Evolutionary conservation across 2,113 vertebrate genomes (phyloP).

Genomic region (Sciurus niger): DNA sequence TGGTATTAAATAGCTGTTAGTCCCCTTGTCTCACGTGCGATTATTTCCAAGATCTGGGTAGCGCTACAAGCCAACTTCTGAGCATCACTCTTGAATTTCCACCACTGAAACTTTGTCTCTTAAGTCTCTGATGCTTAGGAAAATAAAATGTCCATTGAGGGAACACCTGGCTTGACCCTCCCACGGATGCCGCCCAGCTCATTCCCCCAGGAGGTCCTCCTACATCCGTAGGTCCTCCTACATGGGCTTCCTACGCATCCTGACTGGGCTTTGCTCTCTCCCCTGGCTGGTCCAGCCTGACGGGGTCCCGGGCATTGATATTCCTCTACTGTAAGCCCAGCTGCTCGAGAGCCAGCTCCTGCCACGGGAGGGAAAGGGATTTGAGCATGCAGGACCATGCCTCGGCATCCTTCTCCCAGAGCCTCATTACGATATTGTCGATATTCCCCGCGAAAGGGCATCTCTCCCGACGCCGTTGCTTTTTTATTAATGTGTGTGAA

Average conservation of each 20-base stretch:
- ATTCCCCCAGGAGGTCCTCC: neutral
- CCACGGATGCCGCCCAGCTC: neutral
- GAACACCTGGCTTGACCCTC: neutral
- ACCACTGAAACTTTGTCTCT: neutral
- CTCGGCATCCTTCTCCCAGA: conserved; percentile 73
- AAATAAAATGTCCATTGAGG: neutral
- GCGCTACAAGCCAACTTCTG: neutral
- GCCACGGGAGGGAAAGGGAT: conserved; percentile 45
- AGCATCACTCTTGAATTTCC: neutral
- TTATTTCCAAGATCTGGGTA: neutral
- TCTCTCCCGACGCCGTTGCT: conserved; percentile 88
- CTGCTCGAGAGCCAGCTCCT: conserved; percentile 75
- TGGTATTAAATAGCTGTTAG: neutral
- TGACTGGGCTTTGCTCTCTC: neutral
- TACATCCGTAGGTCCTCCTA: neutral
- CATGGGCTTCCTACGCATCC: neutral
- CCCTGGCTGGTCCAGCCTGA: neutral
- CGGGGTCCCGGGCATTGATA: neutral
- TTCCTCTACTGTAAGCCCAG: conserved; percentile 53
- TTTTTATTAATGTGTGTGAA: conserved; percentile 91
- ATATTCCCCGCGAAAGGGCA: conserved; percentile 90
- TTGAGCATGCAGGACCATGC: conserved; percentile 84
- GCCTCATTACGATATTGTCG: conserved; percentile 90
- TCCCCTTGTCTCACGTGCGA: neutral
- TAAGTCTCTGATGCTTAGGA: neutral